Evolutionary conservation across 2,113 vertebrate species (phyloP), one percentile per base, ranked within the genome.

Genomic region (Xiphophorus couchianus): DNA sequence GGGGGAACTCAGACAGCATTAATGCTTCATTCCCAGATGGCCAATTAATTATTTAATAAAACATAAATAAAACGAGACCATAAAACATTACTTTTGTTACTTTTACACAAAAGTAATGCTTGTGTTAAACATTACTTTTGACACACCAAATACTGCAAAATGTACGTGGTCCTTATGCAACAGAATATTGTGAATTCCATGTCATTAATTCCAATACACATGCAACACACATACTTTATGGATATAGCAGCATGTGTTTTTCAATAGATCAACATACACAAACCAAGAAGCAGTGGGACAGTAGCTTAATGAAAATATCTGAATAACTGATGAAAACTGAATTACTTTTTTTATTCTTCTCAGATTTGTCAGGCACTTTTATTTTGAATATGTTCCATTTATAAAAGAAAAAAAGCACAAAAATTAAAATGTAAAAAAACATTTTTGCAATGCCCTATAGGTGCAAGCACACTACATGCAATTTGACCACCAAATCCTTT

Each of bases 401-500:
- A 67, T 80, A n/a, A 65, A 73, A 72, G 22, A 75, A 3, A 5
- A 62, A 81, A 3, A 64, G 42, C 12, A 61, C 29, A 17, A 66
- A 35, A 69, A 51, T 81, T 14, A 74, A 87, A 81, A 22, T 39
- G 82, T 84, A n/a, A 28, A 75, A 76, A 69, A 71, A 74, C 64
- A 29, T 19, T 80, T 62, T 27, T 11, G 69, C 71, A 63, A 17
- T 67, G 35, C 82, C 84, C 85, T 84, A 51, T 60, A 75, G 89
- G 82, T 74, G 0, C 82, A 76, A 66, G 62, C 69, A 66, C 28
- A 30, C 73, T 61, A 63, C 74, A 78, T 79, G 72, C 62, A 73
- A 69, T 79, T 88, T 82, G 71, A 90, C 86, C 84, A 88, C 86
- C 73, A 75, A 74, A 83, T 84, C 77, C 66, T 73, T 85, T 69